Evolutionary conservation across 2,797 vertebrate genomes (phyloP), one percentile per base, ranked within the genome.

Genomic region (Podarcis siculus): DNA sequence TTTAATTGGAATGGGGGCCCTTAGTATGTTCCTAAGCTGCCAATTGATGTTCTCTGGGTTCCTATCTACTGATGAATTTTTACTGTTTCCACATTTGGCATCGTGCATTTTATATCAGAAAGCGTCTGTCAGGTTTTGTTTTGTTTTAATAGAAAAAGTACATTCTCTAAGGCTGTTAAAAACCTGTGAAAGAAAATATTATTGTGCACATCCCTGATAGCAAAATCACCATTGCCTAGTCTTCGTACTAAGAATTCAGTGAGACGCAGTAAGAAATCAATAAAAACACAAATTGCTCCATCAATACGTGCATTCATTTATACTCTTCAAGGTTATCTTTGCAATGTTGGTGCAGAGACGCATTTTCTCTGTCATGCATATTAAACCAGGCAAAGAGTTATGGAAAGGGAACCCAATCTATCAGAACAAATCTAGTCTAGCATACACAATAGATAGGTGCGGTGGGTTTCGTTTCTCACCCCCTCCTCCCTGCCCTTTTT

Each of bases 281-380:
- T 97, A 96, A 85, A 80, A 92, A 91, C 95, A 95, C 97, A 97
- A 96, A 97, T 96, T 96, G 94, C 92, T 95, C 93, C 93, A 96
- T 97, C 97, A 95, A 97, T 96, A 96, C 89, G 30, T 94, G 95
- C 90, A 79, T 94, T 95, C 94, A 87, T 95, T 96, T 96, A 95
- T 95, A 96, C 92, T 91, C 93, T 95, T 95, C 96, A 97, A 97
- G 96, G 96, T 97, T 96, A 97, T 95, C 94, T 95, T 89, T 87
- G 91, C 91, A 95, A 92, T 91, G 92, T 94, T 87, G 90, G 93
- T 92, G 89, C 86, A 95, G 94, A 95, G 35, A 83, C 86, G 93
- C 91, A 86, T 94, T 95, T 95, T 96, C 94, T 94, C 91, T 93
- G 92, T 89, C 87, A 87, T 86, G 92, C 90, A 92, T 92, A 94